These are phyloP conservation scores for Gonioctena quinquepunctata DNA, from an alignment of 1,140 invertebrate genomes.

Conservation along the genomic window DNA sequence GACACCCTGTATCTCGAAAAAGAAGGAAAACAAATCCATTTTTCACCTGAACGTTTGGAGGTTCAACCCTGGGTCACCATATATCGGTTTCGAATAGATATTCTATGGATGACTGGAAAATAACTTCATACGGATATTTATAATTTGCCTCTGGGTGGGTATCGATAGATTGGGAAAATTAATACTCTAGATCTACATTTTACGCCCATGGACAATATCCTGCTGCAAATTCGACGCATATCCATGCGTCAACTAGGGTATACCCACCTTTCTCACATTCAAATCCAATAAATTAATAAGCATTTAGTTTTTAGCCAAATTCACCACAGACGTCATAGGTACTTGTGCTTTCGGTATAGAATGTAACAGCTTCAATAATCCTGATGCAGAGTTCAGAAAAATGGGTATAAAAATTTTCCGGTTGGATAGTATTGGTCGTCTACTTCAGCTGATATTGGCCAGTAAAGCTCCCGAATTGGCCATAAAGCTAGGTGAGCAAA, in stretches of 20 bases:
- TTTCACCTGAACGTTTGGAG: too few relatives aligned
- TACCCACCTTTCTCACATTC: not conserved
- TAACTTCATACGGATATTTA: too few relatives aligned
- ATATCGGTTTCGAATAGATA: too few relatives aligned
- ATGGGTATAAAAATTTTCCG: constrained; percentile 12
- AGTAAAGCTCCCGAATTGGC: constrained; percentile 16
- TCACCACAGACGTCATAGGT: constrained; percentile 68
- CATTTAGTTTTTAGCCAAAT: constrained; percentile 58
- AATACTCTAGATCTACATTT: not conserved
- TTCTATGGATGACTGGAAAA: too few relatives aligned
- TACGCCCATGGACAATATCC: not conserved
- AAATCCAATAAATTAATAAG: not conserved
- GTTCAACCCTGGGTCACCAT: too few relatives aligned
- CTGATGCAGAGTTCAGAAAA: constrained; percentile 59
- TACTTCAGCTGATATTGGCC: not conserved
- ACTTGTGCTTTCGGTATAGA: constrained; percentile 67
- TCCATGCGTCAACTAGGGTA: not conserved
- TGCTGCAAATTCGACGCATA: not conserved
- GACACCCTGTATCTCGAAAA: too few relatives aligned
- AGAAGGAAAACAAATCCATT: too few relatives aligned
- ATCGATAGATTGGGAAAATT: not conserved
- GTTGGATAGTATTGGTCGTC: not conserved
- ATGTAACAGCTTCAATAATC: constrained; percentile 61
- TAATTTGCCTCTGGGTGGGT: too few relatives aligned
- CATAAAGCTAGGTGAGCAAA: not conserved